A percentile compares a stretch with the other conserved stretches of the same genome.
Conservation (phyloP, 2,113 vertebrate species). For the Trematomus loennbergii region DNA sequence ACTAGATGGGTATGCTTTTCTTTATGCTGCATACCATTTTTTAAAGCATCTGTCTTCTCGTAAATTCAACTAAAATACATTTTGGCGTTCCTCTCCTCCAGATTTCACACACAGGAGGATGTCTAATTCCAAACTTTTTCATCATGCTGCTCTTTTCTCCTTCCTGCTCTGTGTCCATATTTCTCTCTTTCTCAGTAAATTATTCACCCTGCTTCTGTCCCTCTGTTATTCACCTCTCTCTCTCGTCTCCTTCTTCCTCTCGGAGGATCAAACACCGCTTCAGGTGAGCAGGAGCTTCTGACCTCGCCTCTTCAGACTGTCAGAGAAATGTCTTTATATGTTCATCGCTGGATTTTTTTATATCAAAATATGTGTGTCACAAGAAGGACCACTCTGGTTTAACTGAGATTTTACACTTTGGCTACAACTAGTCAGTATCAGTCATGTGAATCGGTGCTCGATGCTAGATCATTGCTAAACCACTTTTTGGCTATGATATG, state of each 20-base stretch:
- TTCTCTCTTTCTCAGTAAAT: slow-evolving; percentile 35
- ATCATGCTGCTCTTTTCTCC: slow-evolving; percentile 46
- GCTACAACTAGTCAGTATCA: neutral
- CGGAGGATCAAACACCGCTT: slow-evolving; percentile 54
- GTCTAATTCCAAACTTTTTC: slow-evolving; percentile 36
- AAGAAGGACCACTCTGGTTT: neutral
- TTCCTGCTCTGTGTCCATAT: slow-evolving; percentile 34
- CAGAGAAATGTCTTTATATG: slow-evolving; percentile 35
- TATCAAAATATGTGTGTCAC: slow-evolving; percentile 10
- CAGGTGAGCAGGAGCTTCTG: slow-evolving; percentile 26
- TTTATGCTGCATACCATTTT: neutral
- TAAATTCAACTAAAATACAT: slow-evolving; percentile 42
- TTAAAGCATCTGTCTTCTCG: slow-evolving; percentile 3
- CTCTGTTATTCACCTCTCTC: slow-evolving; percentile 30
- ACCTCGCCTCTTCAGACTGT: slow-evolving; percentile 30
- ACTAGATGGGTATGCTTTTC: neutral
- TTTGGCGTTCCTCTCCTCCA: slow-evolving; percentile 26
- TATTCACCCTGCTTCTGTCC: slow-evolving; percentile 39
- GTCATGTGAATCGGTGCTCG: neutral
- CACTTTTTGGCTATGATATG: neutral
- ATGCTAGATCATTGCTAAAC: neutral
- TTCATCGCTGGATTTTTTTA: slow-evolving; percentile 27
- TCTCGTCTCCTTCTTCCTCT: slow-evolving; percentile 29
- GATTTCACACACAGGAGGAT: slow-evolving; percentile 55
- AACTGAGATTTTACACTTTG: neutral